Evolutionary conservation across 2,113 vertebrate species (phyloP), one percentile per base, ranked within the genome.

Genomic region (Myrmecobius fasciatus): DNA sequence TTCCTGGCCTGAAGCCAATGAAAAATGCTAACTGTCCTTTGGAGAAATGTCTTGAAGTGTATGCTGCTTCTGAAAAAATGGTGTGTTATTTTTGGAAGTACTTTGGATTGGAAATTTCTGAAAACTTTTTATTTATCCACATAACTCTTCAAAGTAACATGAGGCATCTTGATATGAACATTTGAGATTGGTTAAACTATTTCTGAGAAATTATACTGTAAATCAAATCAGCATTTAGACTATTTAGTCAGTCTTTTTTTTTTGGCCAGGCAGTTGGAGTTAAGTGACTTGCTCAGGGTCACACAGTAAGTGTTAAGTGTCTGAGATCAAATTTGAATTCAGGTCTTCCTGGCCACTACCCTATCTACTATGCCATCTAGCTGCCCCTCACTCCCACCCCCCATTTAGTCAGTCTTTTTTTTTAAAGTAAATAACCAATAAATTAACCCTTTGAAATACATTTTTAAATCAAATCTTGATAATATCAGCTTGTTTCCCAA

Each of bases 121-220:
- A 94, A 89, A 95, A 28, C 43, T 31, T 43, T 94, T 97, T 89
- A 52, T 95, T 93, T 54, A 96, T 47, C 89, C 90, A 89, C 12
- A 92, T 93, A 56, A 95, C 91, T 89, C 88, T 96, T 7, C 89
- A 24, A 53, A 89, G 31, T 2, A 92, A 51, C 28, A 26, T 90
- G 89, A 48, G 36, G 11, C 46, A 96, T n/a, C 91, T 92, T 47
- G 11, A 14, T 3, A 91, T 93, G 49, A 92, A 28, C 49, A 94
- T 94, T 92, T 93, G 91, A 89, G 95, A 48, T 96, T 36, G 93
- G 52, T 90, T 95, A 88, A 91, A 12, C 89, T 95, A 83, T 83
- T 83, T 43, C 67, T 43, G 36, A 83, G 67, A 83, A 43, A 43
- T 96, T 95, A 3, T 95, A 54, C 54, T 97, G 94, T 96, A 28